Conservation (phyloP, 2,797 vertebrate species). For the Gymnothorax reevesii region DNA sequence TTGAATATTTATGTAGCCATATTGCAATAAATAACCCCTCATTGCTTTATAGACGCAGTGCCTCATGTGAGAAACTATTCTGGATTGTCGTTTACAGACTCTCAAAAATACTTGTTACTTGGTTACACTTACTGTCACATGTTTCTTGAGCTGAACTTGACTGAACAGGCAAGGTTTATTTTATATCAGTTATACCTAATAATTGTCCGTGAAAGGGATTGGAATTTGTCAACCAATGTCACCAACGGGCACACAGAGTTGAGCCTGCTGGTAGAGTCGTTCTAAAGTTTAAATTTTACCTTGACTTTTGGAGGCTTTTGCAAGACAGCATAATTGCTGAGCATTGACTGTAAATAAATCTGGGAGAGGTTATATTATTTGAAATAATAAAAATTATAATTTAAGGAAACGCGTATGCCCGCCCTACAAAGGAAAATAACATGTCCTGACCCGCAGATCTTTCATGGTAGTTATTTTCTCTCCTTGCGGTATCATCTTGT, state of each 20-base stretch:
- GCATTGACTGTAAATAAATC: neutral
- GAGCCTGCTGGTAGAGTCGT: neutral
- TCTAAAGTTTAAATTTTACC: neutral
- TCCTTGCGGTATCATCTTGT: neutral
- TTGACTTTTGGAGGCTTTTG: neutral
- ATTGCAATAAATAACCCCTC: neutral
- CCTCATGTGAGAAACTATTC: neutral
- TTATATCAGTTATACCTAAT: neutral
- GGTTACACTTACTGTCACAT: neutral
- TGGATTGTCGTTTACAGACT: neutral
- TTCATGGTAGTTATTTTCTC: neutral
- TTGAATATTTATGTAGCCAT: neutral
- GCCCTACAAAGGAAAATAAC: neutral
- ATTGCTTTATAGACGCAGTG: neutral
- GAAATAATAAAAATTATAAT: neutral
- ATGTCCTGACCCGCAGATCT: neutral
- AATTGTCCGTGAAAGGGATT: neutral
- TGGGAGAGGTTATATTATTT: neutral
- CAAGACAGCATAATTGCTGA: neutral
- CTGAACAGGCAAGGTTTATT: neutral
- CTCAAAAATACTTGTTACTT: neutral
- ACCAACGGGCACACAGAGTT: neutral
- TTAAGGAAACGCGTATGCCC: neutral
- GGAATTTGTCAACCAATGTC: neutral
- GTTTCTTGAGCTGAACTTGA: neutral